Conservation (phyloP, 2,888 invertebrate species). For the Buathra laborator region DNA sequence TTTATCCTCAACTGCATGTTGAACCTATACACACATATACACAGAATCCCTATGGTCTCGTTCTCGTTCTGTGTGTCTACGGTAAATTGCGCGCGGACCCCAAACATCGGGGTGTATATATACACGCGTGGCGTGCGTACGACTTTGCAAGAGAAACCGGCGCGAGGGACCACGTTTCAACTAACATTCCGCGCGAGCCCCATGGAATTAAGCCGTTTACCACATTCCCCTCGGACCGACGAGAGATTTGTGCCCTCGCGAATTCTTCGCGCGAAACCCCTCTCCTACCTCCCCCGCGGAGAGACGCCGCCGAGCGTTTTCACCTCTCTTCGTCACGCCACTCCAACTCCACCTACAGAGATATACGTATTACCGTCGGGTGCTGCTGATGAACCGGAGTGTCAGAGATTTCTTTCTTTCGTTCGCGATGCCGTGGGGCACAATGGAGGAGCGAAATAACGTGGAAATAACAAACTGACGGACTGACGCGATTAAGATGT, state of each 20-base stretch:
- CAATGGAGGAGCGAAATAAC: slow-evolving; percentile 26
- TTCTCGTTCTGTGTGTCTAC: slow-evolving; percentile 15
- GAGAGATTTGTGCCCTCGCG: slow-evolving; percentile 76
- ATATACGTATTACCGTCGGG: slow-evolving; percentile 27
- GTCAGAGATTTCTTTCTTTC: slow-evolving; percentile 51
- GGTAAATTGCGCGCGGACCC: slow-evolving; percentile 45
- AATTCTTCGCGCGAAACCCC: slow-evolving; percentile 63
- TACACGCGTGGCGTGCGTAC: slow-evolving; percentile 61
- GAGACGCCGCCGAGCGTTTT: slow-evolving; percentile 28
- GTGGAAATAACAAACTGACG: not conserved
- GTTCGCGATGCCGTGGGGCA: not conserved
- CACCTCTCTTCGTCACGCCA: slow-evolving; percentile 38
- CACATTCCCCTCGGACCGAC: slow-evolving; percentile 72
- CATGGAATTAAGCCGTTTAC: slow-evolving; percentile 79
- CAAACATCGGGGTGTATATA: slow-evolving; percentile 26
- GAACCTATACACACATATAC: not conserved
- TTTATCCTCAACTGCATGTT: not conserved
- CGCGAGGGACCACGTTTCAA: slow-evolving; percentile 74
- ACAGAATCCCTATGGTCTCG: not conserved
- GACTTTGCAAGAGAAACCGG: slow-evolving; percentile 18
- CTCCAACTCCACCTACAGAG: slow-evolving; percentile 25
- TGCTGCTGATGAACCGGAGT: not conserved
- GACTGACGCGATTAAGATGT: not conserved
- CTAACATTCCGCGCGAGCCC: slow-evolving; percentile 81
- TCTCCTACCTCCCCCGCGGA: not conserved